Evolutionary conservation across 2,113 vertebrate species (phyloP).

Genomic region (Tetraodon nigroviridis): DNA sequence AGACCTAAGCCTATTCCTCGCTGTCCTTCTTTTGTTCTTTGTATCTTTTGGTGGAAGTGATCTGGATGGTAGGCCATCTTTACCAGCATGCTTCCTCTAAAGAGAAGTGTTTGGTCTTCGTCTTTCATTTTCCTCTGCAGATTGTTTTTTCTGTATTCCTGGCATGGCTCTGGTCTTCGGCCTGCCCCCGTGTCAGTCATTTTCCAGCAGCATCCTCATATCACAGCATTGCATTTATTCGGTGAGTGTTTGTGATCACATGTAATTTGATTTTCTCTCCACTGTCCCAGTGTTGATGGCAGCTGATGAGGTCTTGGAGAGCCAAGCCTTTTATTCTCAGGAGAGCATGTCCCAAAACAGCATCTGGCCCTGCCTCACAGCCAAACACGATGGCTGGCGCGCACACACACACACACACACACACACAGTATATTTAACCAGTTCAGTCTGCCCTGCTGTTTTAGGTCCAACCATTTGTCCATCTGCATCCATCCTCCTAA

Average conservation of each 20-base stretch:
- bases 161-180: constrained; percentile 20
- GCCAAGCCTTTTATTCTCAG: constrained; percentile 62
- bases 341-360: constrained; percentile 64
- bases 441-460: constrained; percentile 40
- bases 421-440: constrained; percentile 52
- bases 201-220: constrained; percentile 38
- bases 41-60: too few species aligned
- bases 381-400: constrained; percentile 28
- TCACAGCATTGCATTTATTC: constrained; percentile 57
- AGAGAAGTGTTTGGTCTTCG: not conserved
- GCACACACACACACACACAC: constrained; percentile 31
- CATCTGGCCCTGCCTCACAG: constrained; percentile 61
- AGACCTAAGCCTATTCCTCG: too few species aligned
- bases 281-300: constrained; percentile 56
- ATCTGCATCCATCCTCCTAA: constrained; percentile 50
- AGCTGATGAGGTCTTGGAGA: constrained; percentile 63
- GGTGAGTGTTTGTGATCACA: constrained; percentile 56
- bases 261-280: constrained; percentile 52
- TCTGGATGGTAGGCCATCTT: too few species aligned
- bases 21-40: too few species aligned
- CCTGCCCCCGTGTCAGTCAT: constrained; percentile 37
- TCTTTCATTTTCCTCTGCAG: not conserved
- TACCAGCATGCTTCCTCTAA: too few species aligned
- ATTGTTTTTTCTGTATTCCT: not conserved
- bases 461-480: constrained; percentile 43